Conservation (phyloP, 2,113 vertebrate genomes). For the Prunella fulvescens region DNA sequence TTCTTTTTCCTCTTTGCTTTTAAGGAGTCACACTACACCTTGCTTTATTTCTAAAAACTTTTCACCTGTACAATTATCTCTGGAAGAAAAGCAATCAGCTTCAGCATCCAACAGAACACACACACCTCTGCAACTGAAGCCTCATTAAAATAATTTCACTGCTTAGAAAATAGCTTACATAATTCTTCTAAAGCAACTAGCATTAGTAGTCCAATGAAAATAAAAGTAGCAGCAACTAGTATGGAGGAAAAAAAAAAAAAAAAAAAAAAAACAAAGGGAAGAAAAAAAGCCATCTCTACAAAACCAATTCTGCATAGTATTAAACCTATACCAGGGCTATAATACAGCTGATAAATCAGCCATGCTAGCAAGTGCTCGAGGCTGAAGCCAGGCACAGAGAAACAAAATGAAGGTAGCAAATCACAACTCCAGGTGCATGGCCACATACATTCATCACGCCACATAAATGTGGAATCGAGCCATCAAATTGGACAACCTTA, state of each 20-base stretch:
- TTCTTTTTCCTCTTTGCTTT: not conserved
- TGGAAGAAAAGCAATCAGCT: not conserved
- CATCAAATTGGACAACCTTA: not conserved
- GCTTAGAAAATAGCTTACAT: not conserved
- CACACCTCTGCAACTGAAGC: not conserved
- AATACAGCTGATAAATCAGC: not conserved
- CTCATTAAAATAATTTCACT: not conserved
- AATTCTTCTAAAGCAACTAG: not conserved
- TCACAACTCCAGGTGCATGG: not conserved
- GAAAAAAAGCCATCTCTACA: not conserved
- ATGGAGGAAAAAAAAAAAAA: not conserved
- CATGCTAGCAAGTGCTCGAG: rapidly evolving
- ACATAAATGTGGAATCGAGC: rapidly evolving
- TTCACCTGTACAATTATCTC: not conserved
- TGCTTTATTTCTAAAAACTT: not conserved
- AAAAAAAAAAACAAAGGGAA: not conserved
- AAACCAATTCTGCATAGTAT: not conserved
- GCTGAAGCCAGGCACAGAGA: not conserved
- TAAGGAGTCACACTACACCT: not conserved
- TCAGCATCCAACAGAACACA: not conserved
- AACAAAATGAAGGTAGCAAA: slow-evolving; percentile 2
- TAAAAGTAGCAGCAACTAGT: not conserved
- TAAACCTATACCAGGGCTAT: not conserved
- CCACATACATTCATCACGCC: not conserved
- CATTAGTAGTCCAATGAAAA: not conserved